Conservation (phyloP, 2,888 invertebrate species). For the Brenthis hecate region DNA sequence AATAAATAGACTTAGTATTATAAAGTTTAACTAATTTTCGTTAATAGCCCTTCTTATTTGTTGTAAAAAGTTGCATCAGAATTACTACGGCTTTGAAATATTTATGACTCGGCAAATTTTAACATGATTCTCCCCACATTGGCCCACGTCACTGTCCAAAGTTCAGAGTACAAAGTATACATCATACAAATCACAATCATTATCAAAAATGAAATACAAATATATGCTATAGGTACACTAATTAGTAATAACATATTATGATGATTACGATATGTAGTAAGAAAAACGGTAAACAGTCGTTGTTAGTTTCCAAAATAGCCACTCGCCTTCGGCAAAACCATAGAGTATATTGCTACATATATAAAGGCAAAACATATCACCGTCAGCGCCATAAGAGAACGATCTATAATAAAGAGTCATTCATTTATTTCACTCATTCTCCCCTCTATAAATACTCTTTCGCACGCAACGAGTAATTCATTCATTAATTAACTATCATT, state of each 20-base stretch:
- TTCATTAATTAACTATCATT: conserved; percentile 10
- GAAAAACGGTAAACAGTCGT: no score
- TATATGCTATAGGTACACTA: background rate
- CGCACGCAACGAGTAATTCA: conserved; percentile 3
- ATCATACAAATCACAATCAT: background rate
- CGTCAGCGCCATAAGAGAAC: no score
- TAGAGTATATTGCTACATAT: no score
- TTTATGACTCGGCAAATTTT: background rate
- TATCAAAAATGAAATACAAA: background rate
- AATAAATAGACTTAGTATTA: no score
- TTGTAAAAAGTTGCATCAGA: conserved; percentile 14
- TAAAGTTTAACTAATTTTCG: no score
- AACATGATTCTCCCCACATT: background rate
- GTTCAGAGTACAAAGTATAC: conserved; percentile 2
- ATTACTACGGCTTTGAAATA: background rate
- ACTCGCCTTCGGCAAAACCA: no score
- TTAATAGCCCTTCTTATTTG: background rate
- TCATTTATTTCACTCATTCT: conserved; percentile 11
- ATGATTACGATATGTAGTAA: no score
- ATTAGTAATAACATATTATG: no score
- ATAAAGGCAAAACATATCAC: no score
- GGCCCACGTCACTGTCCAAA: conserved; percentile 13
- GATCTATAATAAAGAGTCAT: background rate
- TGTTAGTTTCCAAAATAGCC: no score
- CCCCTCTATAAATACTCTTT: conserved; percentile 14